Conservation (phyloP, 2,797 vertebrate species). For the Falco peregrinus region DNA sequence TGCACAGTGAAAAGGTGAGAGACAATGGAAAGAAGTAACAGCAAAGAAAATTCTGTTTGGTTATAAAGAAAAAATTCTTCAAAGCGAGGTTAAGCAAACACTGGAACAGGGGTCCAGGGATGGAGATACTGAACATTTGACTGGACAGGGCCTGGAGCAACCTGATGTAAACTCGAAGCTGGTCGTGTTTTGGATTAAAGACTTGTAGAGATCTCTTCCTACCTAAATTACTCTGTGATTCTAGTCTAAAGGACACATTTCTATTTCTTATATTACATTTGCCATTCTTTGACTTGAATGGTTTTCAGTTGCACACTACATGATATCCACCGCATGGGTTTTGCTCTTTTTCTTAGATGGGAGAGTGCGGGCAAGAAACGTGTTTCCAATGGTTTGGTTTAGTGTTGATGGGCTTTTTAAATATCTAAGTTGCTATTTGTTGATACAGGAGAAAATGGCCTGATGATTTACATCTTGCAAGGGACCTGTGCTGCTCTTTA, state of each 20-base stretch:
- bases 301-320: background rate
- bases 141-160: accelerated
- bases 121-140: background rate
- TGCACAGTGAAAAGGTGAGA: background rate
- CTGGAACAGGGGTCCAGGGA: background rate
- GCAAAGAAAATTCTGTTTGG: background rate
- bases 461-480: background rate
- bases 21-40: background rate
- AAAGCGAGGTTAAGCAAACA: background rate
- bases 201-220: background rate
- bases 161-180: background rate
- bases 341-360: background rate
- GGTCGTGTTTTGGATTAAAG: background rate
- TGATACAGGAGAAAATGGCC: background rate
- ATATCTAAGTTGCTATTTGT: background rate
- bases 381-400: background rate
- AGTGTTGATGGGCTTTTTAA: background rate
- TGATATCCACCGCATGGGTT: background rate
- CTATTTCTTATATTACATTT: background rate
- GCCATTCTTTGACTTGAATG: background rate
- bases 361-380: background rate
- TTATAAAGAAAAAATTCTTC: background rate
- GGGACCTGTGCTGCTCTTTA: background rate
- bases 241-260: background rate
- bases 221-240: background rate